Base-by-base conservation (phyloP, 2,888 invertebrate species). In the Eurytoma californica region DNA sequence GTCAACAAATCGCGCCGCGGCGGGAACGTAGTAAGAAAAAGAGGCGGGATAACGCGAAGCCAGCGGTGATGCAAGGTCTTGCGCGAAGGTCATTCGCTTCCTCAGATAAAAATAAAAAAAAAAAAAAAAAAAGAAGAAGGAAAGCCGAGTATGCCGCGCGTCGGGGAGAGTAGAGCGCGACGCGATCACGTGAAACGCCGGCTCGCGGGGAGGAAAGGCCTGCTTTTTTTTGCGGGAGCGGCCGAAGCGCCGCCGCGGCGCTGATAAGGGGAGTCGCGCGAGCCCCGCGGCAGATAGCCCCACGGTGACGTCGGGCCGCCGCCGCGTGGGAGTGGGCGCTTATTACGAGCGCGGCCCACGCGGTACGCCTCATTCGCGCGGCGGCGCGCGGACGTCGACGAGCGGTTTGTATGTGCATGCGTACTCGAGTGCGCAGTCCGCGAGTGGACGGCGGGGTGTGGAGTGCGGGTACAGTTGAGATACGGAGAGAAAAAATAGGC, bases 301-400 rank as follows among this genome's bases (percentile, higher is more conserved):
- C 39, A 9, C 39, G 9, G 9, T 39, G 39, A 39, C 39, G 39
- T 39, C 7, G 39, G 39, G 9, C 1, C 24, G 24, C 7, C 7
- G 39, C 39, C 39, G 61, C 67, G 72, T 78, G 72, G 77, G 72
- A 67, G 77, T 67, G 55, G 16, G 47, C 55, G 47, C 39, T 28
- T 65, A 58, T 63, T 60, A 47, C 58, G 68, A 55, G 63, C 55
- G 18, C 24, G 65, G 39, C 39, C 39, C 39, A 39, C 39, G 39
- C 55, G 61, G n/a, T 18, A n/a, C 18, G n/a, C 53, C 53, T 53
- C 53, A 61, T 14, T 30, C 61, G 63, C 30, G 61, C 63, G 30
- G 39, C n/a, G 30, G 30, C 53, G 72, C 72, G 72, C 65, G 60
- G 1, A 9, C 39, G 39, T 9, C 39, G 39, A 39, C 39, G 39